phyloP scores from a whole-genome alignment of 23 tunicate species.

The Aplidium turbinatum region DNA sequence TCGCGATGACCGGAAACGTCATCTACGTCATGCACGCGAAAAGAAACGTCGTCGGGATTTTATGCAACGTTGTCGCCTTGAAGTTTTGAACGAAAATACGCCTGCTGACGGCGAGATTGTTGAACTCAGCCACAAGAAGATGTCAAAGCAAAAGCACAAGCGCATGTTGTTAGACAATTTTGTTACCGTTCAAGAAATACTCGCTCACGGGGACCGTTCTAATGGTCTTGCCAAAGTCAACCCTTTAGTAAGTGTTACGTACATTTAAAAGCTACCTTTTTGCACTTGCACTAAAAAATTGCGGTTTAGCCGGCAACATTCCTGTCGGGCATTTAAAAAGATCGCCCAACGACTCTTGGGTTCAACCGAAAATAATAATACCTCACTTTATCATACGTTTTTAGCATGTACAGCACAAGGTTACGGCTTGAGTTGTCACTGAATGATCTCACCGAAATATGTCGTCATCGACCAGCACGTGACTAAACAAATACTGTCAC shows the following conservation, averaged over 20 bases:
- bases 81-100: constrained; percentile 39
- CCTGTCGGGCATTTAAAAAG: too few species aligned
- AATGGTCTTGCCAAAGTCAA: constrained; percentile 25
- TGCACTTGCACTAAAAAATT: too few species aligned
- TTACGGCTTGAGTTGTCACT: too few species aligned
- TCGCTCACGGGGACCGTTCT: constrained; percentile 56
- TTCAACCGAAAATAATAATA: too few species aligned
- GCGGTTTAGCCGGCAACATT: too few species aligned
- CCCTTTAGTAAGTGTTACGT: constrained; percentile 65
- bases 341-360: too few species aligned
- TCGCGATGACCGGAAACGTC: constrained; percentile 67
- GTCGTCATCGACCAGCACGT: too few species aligned
- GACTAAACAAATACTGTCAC: too few species aligned
- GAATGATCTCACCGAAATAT: too few species aligned
- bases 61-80: constrained; percentile 62
- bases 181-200: constrained; percentile 66
- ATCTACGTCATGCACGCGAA: constrained; percentile 59
- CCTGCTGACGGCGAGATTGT: constrained; percentile 57
- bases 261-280: constrained; percentile 33
- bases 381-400: too few species aligned
- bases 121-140: constrained; percentile 52
- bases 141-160: constrained; percentile 42
- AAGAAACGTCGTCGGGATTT: constrained; percentile 53
- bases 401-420: too few species aligned
- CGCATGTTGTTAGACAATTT: constrained; percentile 68